A percentile compares a stretch with the other conserved stretches of the same genome.
phyloP scores from a whole-genome alignment of 2,888 invertebrate species.

The Elysia crispata region DNA sequence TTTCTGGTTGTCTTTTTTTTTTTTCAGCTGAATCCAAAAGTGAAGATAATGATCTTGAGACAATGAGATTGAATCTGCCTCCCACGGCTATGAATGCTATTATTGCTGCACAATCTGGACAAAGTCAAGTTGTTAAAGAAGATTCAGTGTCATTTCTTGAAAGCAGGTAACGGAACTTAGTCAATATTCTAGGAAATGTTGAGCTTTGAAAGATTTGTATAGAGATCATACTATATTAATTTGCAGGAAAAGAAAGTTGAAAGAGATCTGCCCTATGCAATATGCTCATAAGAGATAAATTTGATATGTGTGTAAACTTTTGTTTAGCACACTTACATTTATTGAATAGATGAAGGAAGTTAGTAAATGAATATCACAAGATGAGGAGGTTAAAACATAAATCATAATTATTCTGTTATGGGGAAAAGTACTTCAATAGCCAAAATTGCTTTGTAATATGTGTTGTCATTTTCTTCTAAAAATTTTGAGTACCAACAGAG shows the following conservation, averaged over 20 bases:
- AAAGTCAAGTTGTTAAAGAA: not conserved
- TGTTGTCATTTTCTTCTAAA: not conserved
- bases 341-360: not conserved
- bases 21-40: not conserved
- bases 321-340: not conserved
- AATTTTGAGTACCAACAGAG: not conserved
- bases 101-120: constrained; percentile 36
- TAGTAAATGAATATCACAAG: not conserved
- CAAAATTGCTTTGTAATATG: not conserved
- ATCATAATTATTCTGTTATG: not conserved
- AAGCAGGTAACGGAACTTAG: not conserved
- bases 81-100: constrained; percentile 42
- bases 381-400: not conserved
- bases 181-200: too few relatives aligned
- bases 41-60: constrained; percentile 25
- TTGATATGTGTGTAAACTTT: not conserved
- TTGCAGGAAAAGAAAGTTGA: too few relatives aligned
- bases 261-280: too few relatives aligned
- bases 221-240: too few relatives aligned
- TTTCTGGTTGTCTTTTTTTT: not conserved
- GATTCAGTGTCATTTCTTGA: not conserved
- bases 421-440: not conserved
- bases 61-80: constrained; percentile 27
- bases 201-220: too few relatives aligned
- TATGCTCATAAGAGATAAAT: not conserved